Evolutionary conservation across 2,113 vertebrate species (phyloP).

Genomic region (Puntigrus tetrazona): DNA sequence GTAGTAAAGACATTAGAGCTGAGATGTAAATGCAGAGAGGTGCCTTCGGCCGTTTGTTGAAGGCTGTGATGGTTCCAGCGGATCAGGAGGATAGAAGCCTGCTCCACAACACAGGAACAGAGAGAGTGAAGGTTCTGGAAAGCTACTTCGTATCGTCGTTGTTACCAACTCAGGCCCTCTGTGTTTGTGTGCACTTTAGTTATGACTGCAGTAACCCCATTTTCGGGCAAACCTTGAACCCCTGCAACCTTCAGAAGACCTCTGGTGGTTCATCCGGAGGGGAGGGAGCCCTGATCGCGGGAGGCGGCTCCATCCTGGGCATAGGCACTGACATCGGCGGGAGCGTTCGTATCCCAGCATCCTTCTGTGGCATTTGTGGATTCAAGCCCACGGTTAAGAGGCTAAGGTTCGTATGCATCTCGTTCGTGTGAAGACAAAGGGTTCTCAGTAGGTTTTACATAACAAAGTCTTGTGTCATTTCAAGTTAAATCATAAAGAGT

Average conservation of each 20-base stretch:
- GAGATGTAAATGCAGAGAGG: background rate
- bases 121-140: background rate
- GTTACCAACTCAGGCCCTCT: background rate
- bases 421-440: background rate
- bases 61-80: background rate
- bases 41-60: background rate
- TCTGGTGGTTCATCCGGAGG: slow-evolving; percentile 75
- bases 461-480: too few species aligned
- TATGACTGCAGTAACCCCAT: slow-evolving; percentile 80
- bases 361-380: slow-evolving; percentile 78
- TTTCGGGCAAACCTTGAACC: slow-evolving; percentile 73
- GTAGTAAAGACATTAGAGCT: background rate
- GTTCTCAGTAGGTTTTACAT: background rate
- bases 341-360: slow-evolving; percentile 72
- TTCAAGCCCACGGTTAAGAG: slow-evolving; percentile 69
- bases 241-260: slow-evolving; percentile 73
- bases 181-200: slow-evolving; percentile 58
- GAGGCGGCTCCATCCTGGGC: slow-evolving; percentile 74
- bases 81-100: background rate
- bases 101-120: background rate
- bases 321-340: slow-evolving; percentile 73
- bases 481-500: too few species aligned
- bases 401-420: slow-evolving; percentile 63
- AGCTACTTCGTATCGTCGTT: background rate
- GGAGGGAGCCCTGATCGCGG: slow-evolving; percentile 73